phyloP scores from a whole-genome alignment of 2,113 vertebrate species.

The Puntigrus tetrazona region DNA sequence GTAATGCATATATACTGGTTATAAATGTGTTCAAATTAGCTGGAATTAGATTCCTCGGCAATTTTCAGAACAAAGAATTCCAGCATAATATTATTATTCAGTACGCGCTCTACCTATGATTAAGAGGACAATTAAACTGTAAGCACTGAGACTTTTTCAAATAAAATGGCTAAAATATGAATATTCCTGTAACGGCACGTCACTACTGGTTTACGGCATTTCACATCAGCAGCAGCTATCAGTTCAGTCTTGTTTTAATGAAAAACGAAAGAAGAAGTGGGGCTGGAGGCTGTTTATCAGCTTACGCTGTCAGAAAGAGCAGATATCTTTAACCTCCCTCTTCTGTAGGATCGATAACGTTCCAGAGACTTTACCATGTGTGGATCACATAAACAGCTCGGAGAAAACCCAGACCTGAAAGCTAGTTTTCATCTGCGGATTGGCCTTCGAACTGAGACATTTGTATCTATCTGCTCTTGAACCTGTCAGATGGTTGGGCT shows the following conservation, averaged over 20 bases:
- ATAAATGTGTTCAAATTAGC: background rate
- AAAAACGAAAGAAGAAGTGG: constrained; percentile 10
- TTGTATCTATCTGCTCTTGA: constrained; percentile 73
- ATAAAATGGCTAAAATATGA: background rate
- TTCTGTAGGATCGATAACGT: constrained; percentile 80
- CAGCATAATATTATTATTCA: background rate
- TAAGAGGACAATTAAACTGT: background rate
- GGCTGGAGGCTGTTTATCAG: constrained; percentile 67
- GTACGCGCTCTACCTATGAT: background rate
- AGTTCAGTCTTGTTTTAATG: constrained; percentile 19
- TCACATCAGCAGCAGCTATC: constrained; percentile 3
- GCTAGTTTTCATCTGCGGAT: constrained; percentile 70
- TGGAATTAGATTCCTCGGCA: background rate
- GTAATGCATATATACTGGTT: background rate
- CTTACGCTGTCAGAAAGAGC: constrained; percentile 72
- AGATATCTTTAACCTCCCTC: constrained; percentile 69
- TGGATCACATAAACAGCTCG: constrained; percentile 84
- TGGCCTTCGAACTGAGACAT: constrained; percentile 76
- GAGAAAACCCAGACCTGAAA: constrained; percentile 72
- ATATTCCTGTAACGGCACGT: background rate
- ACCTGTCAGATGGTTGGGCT: constrained; percentile 70
- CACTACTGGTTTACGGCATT: background rate
- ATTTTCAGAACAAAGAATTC: background rate
- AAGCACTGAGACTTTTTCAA: background rate
- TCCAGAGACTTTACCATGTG: constrained; percentile 58